Conservation (phyloP, 1,140 invertebrate species). For the Metopolophium dirhodum region DNA sequence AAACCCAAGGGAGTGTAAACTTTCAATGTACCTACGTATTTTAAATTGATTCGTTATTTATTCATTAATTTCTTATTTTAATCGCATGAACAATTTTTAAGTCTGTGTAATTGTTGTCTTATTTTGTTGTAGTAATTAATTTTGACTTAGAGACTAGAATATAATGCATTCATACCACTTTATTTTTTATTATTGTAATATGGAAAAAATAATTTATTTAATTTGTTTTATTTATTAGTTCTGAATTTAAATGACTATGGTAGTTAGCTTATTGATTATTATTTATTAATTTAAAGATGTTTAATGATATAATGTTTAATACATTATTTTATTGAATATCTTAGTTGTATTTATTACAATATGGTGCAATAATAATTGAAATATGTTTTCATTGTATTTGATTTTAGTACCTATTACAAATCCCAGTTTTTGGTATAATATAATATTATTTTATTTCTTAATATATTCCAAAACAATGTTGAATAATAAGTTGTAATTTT, state of each 20-base stretch:
- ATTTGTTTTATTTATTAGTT: not conserved
- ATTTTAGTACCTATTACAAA: not conserved
- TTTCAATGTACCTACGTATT: not conserved
- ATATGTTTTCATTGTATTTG: not conserved
- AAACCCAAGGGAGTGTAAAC: not conserved
- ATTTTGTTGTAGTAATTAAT: not conserved
- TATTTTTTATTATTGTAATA: not conserved
- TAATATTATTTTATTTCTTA: not conserved
- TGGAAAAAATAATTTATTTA: not conserved
- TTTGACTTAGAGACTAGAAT: not conserved
- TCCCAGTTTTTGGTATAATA: not conserved
- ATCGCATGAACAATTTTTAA: slow-evolving; percentile 23
- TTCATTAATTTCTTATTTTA: slow-evolving; percentile 34
- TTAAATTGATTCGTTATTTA: slow-evolving; percentile 20
- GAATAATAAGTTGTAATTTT: not conserved
- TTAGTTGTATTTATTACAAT: not conserved
- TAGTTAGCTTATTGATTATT: not conserved
- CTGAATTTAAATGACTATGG: not conserved
- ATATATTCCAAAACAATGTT: not conserved
- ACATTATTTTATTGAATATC: not conserved
- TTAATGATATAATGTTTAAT: not conserved
- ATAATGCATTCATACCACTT: not conserved
- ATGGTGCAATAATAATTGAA: too few relatives aligned
- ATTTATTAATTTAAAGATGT: not conserved
- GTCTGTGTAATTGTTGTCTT: not conserved